Evolutionary conservation across 2,888 invertebrate genomes (phyloP).

Genomic region (Epsilonema sp.): DNA sequence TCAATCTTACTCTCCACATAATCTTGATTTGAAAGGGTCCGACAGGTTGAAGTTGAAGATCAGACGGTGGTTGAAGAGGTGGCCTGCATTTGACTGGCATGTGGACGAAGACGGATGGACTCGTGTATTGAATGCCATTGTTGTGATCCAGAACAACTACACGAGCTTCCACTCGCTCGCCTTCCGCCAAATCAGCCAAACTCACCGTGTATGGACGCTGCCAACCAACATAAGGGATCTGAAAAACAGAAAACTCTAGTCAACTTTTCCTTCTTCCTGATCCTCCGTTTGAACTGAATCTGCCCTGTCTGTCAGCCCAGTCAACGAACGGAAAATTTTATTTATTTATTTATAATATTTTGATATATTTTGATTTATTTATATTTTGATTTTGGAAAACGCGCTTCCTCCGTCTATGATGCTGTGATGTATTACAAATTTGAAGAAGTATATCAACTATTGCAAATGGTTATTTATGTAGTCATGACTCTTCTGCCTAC

Average conservation of each 20-base stretch:
- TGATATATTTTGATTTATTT: too few relatives aligned
- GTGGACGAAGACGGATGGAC: constrained; percentile 19
- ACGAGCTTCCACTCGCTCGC: constrained; percentile 15
- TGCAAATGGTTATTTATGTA: too few relatives aligned
- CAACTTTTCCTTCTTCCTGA: too few relatives aligned
- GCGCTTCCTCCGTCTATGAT: too few relatives aligned
- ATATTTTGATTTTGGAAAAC: too few relatives aligned
- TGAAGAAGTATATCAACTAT: too few relatives aligned
- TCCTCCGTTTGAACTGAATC: too few relatives aligned
- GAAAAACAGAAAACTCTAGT: background rate
- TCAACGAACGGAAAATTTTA: too few relatives aligned
- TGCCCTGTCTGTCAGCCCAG: too few relatives aligned
- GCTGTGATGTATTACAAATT: too few relatives aligned
- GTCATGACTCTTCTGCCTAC: too few relatives aligned
- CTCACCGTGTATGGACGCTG: constrained; percentile 25
- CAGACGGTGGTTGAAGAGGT: constrained; percentile 2
- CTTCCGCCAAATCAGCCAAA: constrained; percentile 21
- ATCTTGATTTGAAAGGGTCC: constrained; percentile 26
- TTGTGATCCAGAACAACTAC: constrained; percentile 16
- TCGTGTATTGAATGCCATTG: constrained; percentile 20
- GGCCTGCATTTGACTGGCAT: constrained; percentile 11
- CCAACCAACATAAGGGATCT: constrained; percentile 18
- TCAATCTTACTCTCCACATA: constrained; percentile 19
- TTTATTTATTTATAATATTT: too few relatives aligned
- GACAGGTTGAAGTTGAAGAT: constrained; percentile 14